Conservation (phyloP, 37 sponge, comb jelly and placozoan species). For the Beroe forskalii region DNA sequence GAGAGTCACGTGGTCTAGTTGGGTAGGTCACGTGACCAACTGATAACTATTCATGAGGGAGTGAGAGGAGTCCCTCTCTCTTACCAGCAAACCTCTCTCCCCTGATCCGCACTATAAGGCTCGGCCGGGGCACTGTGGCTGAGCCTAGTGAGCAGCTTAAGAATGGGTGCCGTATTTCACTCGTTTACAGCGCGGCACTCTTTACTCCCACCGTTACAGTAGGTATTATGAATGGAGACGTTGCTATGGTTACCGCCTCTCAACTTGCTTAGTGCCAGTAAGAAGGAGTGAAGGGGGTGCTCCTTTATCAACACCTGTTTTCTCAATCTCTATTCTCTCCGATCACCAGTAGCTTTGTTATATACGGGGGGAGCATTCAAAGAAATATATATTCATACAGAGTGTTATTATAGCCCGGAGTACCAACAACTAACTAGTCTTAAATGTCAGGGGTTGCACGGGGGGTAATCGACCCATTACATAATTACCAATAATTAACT, state of each 20-base stretch:
- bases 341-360: too few relatives aligned
- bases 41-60: slow-evolving; percentile 58
- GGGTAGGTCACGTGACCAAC: not conserved
- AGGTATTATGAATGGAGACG: too few relatives aligned
- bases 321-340: too few relatives aligned
- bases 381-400: too few relatives aligned
- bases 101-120: not conserved
- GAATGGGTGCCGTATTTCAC: not conserved
- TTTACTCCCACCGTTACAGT: not conserved
- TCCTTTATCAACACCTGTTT: too few relatives aligned
- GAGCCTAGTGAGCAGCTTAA: not conserved
- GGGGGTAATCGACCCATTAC: too few relatives aligned
- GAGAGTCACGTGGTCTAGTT: not conserved
- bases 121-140: not conserved
- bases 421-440: too few relatives aligned
- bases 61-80: not conserved
- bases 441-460: too few relatives aligned
- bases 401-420: too few relatives aligned
- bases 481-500: too few relatives aligned
- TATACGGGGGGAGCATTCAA: too few relatives aligned
- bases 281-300: not conserved
- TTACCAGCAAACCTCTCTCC: slow-evolving; percentile 10
- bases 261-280: not conserved
- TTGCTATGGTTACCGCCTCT: too few relatives aligned
- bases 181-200: not conserved